Base-by-base conservation (phyloP, 30 jellyfish, hydroid and myxozoan species). In the Mastigias papua region DNA sequence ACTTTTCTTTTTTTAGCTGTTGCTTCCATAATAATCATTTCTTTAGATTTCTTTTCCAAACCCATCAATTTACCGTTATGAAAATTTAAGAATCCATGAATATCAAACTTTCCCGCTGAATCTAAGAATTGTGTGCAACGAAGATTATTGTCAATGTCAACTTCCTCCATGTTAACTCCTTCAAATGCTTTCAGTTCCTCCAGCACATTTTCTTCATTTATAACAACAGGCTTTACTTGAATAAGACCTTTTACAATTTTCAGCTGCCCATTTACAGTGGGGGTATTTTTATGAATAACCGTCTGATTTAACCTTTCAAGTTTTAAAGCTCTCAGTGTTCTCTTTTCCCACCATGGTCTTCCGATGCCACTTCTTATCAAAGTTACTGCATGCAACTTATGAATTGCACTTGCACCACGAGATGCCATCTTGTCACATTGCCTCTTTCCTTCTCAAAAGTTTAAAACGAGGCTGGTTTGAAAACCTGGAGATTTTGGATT, bases 341-440 rank as follows among this genome's bases (percentile, higher is more conserved):
- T 71, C 68, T 89, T 94, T 75, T 94, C 97, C 99, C 99, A 94
- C 93, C 95, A 94, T 17, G 99, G 99, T 62, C 97, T 73, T 57
- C 99, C 91, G 0, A 94, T 94, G 27, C 99, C 94, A 84, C 99
- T 94, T 71, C 99, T 80, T 1, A 94, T 82, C 67, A 84, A 68
- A 10, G 99, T 94, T 7, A 94, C 97, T 22, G 93, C 88, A 29
- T 89, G 97, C 49, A 94, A 84, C 74, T 94, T 94, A 87, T 89
- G 99, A 11, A 80, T 87, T 51, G 77, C 96, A 27, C 31, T 84
- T 37, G 74, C 90, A 61, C 73, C 26, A 7, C 78, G 86, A 23
- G 98, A 49, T 84, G 99, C 99, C 97, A 94, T 89, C 42, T 89
- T 93, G 62, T 34, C 62, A n/a, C 27, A n/a, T n/a, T n/a, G n/a